These are phyloP conservation scores for Octomys mimax DNA, from an alignment of 2,797 vertebrate species.

Conservation along the genomic window DNA sequence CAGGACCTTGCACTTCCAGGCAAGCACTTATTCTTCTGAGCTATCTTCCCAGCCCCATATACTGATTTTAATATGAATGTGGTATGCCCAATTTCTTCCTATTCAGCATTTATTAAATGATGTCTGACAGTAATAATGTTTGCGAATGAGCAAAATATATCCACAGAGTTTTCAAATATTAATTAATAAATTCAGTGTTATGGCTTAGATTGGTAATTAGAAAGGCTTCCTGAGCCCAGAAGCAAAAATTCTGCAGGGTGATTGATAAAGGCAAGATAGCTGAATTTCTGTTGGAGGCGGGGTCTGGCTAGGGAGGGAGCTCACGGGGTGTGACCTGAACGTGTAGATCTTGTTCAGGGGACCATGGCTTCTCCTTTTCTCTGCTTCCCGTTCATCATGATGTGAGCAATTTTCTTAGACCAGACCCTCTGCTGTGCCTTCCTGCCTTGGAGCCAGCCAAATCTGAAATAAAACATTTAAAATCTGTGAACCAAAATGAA, in stretches of 20 bases:
- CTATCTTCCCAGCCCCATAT: too few relatives aligned
- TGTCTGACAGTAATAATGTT: not conserved
- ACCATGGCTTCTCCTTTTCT: not conserved
- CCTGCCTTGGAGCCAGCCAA: not conserved
- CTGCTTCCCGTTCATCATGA: not conserved
- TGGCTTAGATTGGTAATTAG: not conserved
- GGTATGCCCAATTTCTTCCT: not conserved
- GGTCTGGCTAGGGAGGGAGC: not conserved
- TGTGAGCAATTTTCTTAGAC: not conserved
- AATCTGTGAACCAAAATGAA: not conserved
- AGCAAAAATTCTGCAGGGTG: not conserved
- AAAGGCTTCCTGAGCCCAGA: not conserved
- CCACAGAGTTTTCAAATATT: not conserved
- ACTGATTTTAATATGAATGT: not conserved
- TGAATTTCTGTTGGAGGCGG: not conserved
- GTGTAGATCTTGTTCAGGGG: not conserved
- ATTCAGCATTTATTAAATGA: not conserved
- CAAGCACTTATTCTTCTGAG: too few relatives aligned
- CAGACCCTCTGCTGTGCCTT: not conserved
- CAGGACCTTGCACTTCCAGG: too few relatives aligned
- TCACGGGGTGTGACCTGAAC: not conserved
- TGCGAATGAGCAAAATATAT: not conserved
- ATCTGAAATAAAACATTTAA: not conserved
- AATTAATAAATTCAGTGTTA: not conserved
- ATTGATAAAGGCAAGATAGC: not conserved